phyloP scores from a whole-genome alignment of 2,113 vertebrate species.

The Tinamus guttatus region DNA sequence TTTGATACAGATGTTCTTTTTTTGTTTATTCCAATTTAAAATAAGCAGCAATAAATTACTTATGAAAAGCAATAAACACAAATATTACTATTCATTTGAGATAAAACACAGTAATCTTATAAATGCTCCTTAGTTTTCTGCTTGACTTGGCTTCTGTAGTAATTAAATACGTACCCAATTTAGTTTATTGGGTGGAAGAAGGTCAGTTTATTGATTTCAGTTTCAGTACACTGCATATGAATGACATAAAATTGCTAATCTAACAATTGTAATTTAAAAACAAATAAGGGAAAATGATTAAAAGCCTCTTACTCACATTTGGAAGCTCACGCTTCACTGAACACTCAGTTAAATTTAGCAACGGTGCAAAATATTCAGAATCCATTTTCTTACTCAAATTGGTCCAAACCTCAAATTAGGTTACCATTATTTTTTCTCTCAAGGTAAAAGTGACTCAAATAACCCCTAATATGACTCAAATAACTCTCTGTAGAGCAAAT shows the following conservation, averaged over 20 bases:
- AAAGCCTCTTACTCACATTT: neutral
- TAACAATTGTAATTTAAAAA: slow-evolving; percentile 32
- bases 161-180: slow-evolving; percentile 35
- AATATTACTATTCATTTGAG: slow-evolving; percentile 2
- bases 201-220: neutral
- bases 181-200: slow-evolving; percentile 14
- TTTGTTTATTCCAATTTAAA: slow-evolving; percentile 37
- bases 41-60: neutral
- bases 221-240: neutral
- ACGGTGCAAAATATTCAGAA: slow-evolving; percentile 42
- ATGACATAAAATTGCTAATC: neutral
- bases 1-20: slow-evolving; percentile 3
- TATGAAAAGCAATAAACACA: neutral
- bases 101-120: neutral
- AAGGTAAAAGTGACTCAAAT: slow-evolving; percentile 35
- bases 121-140: neutral
- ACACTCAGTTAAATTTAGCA: slow-evolving; percentile 11
- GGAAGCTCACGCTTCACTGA: slow-evolving; percentile 29
- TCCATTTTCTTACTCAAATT: slow-evolving; percentile 35
- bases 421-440: slow-evolving; percentile 32
- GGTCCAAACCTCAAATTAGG: slow-evolving; percentile 46
- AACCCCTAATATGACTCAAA: slow-evolving; percentile 28
- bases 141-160: neutral
- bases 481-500: neutral
- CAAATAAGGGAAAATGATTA: slow-evolving; percentile 4